phyloP scores from a whole-genome alignment of 1,140 invertebrate species.

The Zaprionus ornatus region DNA sequence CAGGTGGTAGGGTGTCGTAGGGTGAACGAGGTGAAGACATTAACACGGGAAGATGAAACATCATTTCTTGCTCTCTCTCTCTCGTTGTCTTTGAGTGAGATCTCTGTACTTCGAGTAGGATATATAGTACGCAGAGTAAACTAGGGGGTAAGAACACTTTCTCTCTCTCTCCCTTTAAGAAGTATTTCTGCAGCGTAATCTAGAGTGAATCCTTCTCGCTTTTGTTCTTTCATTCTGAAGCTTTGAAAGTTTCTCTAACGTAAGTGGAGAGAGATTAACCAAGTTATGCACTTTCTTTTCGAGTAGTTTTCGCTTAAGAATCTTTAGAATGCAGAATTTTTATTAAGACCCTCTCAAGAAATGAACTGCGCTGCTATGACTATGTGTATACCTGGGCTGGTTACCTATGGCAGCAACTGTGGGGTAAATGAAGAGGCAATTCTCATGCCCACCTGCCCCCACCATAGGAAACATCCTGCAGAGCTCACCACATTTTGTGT shows the following conservation, averaged over 20 bases:
- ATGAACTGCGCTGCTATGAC: background rate
- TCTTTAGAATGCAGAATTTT: background rate
- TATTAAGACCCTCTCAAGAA: background rate
- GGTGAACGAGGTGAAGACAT: background rate
- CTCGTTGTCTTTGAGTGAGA: too few species aligned
- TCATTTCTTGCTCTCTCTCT: too few species aligned
- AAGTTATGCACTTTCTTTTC: constrained; percentile 1
- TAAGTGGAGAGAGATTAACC: constrained; percentile 1
- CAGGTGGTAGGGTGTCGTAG: background rate
- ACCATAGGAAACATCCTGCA: background rate
- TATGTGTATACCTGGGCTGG: background rate
- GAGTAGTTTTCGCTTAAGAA: background rate
- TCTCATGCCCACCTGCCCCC: background rate
- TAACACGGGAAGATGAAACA: background rate
- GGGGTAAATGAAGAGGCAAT: background rate
- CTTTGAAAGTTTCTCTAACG: background rate
- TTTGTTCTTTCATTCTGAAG: background rate
- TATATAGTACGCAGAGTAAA: background rate
- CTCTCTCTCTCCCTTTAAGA: too few species aligned
- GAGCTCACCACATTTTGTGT: background rate
- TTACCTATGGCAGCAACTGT: background rate
- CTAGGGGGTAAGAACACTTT: background rate
- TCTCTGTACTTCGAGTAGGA: background rate
- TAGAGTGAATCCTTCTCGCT: background rate
- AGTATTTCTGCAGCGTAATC: background rate